Conservation (phyloP, 1,140 invertebrate species). For the Drosophila funebris region DNA sequence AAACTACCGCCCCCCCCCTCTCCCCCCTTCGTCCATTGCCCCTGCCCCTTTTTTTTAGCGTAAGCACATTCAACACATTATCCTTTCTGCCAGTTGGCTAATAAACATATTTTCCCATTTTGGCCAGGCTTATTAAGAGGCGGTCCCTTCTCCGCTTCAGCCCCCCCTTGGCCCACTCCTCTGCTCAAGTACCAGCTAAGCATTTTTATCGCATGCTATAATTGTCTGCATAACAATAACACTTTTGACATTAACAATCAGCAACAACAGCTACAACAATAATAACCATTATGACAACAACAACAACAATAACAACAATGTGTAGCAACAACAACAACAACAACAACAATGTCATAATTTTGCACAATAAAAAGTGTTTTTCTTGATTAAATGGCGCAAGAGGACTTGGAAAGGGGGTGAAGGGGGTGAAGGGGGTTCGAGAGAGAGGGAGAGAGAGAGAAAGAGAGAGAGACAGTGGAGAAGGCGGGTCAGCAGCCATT, state of each 20-base stretch:
- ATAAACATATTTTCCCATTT: constrained; percentile 80
- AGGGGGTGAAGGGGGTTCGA: background rate
- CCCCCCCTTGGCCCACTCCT: background rate
- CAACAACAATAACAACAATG: constrained; percentile 23
- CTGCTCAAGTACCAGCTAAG: constrained; percentile 38
- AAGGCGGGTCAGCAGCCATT: background rate
- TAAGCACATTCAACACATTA: constrained; percentile 18
- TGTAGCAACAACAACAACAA: constrained; percentile 19
- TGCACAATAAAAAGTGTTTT: constrained; percentile 81
- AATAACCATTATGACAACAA: constrained; percentile 25
- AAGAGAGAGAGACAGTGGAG: background rate
- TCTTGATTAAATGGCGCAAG: constrained; percentile 73
- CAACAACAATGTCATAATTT: constrained; percentile 74
- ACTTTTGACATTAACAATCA: constrained; percentile 76
- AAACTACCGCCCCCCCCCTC: background rate
- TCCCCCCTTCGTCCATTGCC: background rate
- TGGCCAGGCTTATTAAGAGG: constrained; percentile 51
- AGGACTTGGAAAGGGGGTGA: background rate
- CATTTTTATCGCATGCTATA: constrained; percentile 76
- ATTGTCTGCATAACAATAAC: constrained; percentile 81
- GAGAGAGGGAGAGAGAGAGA: background rate
- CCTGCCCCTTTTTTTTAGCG: background rate
- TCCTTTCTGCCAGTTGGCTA: constrained; percentile 50
- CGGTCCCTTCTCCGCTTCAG: background rate
- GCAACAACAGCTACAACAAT: constrained; percentile 38